Evolutionary conservation across 2,888 invertebrate species (phyloP).

Genomic region (Drosophila peninsularis): DNA sequence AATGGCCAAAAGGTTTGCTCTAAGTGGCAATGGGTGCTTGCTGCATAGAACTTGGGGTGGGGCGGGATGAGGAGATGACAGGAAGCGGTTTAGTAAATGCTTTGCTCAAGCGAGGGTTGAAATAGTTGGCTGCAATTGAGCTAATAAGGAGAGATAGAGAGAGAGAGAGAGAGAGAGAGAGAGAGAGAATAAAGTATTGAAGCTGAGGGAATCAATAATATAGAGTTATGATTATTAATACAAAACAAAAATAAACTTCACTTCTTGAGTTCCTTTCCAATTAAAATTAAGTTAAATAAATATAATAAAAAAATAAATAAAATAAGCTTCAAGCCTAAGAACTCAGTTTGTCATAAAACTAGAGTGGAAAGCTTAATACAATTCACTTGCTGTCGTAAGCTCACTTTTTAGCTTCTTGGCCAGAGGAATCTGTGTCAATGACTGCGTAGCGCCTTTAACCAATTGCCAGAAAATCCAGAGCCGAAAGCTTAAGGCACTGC

Average conservation of each 20-base stretch:
- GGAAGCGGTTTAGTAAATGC: conserved; percentile 14
- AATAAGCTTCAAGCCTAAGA: background rate
- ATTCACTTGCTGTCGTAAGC: conserved; percentile 2
- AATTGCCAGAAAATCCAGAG: conserved; percentile 45
- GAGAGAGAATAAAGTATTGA: background rate
- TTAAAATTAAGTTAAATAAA: background rate
- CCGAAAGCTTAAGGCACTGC: conserved; percentile 46
- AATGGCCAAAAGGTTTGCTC: conserved; percentile 61
- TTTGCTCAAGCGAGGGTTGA: conserved; percentile 31
- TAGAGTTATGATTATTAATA: too few relatives aligned
- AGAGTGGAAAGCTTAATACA: background rate
- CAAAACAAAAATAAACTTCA: too few relatives aligned
- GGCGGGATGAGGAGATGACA: background rate
- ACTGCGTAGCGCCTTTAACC: conserved; percentile 40
- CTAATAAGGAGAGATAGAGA: conserved; percentile 10
- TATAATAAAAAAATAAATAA: background rate
- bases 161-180: background rate
- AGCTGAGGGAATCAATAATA: too few relatives aligned
- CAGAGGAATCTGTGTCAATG: conserved; percentile 28
- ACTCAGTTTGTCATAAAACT: background rate
- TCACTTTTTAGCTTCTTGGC: conserved; percentile 2
- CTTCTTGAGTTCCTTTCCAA: background rate
- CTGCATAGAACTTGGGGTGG: conserved; percentile 2
- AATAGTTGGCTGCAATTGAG: conserved; percentile 11
- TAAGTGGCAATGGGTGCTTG: conserved; percentile 73